These are phyloP conservation scores for Myiopsitta monachus DNA, from an alignment of 2,113 vertebrate species.

Conservation along the genomic window DNA sequence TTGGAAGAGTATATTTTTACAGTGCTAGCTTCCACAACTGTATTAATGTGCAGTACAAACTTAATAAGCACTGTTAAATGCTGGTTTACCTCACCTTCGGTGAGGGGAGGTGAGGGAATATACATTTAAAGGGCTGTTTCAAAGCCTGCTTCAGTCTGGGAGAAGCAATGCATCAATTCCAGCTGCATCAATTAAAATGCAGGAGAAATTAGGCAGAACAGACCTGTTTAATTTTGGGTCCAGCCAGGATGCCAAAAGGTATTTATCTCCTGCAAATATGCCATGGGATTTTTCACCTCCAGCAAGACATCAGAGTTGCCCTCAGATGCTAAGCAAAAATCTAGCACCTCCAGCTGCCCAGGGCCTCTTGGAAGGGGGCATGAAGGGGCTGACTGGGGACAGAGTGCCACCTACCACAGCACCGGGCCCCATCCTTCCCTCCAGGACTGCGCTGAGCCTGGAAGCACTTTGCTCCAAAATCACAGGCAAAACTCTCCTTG, in stretches of 20 bases:
- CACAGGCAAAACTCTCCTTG: background rate
- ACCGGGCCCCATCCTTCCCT: background rate
- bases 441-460: background rate
- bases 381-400: background rate
- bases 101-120: background rate
- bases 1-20: background rate
- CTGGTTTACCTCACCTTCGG: background rate
- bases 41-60: background rate
- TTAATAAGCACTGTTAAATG: background rate
- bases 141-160: background rate
- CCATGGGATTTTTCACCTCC: background rate
- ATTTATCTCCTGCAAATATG: background rate
- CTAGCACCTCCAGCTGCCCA: background rate
- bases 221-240: background rate
- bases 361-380: fast-evolving
- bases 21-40: background rate
- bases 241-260: background rate
- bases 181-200: background rate
- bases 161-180: background rate
- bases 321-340: background rate
- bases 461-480: background rate
- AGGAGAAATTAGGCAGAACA: background rate
- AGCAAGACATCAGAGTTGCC: background rate
- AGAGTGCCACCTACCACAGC: background rate
- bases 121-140: background rate